These are phyloP conservation scores for Loriculus beryllinus DNA, from an alignment of 2,797 vertebrate species.

Conservation along the genomic window DNA sequence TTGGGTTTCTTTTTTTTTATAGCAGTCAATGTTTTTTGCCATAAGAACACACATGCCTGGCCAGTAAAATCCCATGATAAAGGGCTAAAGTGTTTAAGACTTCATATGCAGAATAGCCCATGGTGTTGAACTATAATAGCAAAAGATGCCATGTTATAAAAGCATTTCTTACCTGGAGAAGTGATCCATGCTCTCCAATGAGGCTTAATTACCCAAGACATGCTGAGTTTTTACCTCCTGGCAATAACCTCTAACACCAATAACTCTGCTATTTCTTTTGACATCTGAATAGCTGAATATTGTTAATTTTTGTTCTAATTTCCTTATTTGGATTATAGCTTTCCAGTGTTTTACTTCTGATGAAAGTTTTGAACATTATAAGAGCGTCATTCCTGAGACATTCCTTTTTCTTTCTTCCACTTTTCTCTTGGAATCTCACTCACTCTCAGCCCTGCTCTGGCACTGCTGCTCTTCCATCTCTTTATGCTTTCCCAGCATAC, in stretches of 20 bases:
- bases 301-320: slow-evolving; percentile 54
- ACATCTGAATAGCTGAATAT: slow-evolving; percentile 42
- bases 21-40: slow-evolving; percentile 31
- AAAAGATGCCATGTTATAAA: slow-evolving; percentile 49
- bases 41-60: slow-evolving; percentile 44
- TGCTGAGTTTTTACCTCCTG: slow-evolving; percentile 45
- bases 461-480: not conserved
- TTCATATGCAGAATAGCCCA: slow-evolving; percentile 52
- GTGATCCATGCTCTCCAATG: slow-evolving; percentile 44
- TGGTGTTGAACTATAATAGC: slow-evolving; percentile 61
- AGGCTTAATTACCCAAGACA: slow-evolving; percentile 57
- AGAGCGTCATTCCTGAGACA: not conserved
- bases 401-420: slow-evolving; percentile 13
- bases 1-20: slow-evolving; percentile 69
- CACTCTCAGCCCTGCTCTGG: not conserved
- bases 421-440: not conserved
- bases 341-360: slow-evolving; percentile 20
- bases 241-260: slow-evolving; percentile 67
- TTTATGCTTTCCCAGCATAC: not conserved
- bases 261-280: slow-evolving; percentile 41
- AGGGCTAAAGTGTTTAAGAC: slow-evolving; percentile 51
- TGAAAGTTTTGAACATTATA: not conserved
- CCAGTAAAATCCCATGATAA: slow-evolving; percentile 64
- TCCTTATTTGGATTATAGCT: slow-evolving; percentile 28
- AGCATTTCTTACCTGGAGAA: slow-evolving; percentile 63